A percentile compares a stretch with the other conserved stretches of the same genome.
Evolutionary conservation across 2,113 vertebrate species (phyloP).

Genomic region (Gallinago media): DNA sequence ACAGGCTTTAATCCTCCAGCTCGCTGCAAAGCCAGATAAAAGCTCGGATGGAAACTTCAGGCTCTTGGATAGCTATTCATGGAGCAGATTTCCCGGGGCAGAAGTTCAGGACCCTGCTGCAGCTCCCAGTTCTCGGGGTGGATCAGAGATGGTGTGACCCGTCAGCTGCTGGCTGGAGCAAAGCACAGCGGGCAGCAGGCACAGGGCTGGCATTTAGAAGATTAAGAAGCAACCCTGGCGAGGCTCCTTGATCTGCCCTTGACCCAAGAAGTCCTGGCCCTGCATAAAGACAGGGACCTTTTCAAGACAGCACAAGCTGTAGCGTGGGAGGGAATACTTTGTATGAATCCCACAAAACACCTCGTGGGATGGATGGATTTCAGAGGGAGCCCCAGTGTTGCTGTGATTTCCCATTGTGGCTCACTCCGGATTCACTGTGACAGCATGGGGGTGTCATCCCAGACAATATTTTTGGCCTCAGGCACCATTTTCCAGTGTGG

Average conservation of each 20-base stretch:
- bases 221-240: background rate
- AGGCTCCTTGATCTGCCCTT: slow-evolving; percentile 19
- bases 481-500: background rate
- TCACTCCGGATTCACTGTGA: background rate
- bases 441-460: background rate
- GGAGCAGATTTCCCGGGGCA: slow-evolving; percentile 50
- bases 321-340: background rate
- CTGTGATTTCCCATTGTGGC: background rate
- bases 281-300: background rate
- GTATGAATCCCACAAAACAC: background rate
- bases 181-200: background rate
- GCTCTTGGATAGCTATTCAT: slow-evolving; percentile 69
- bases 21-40: slow-evolving; percentile 67
- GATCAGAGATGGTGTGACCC: background rate
- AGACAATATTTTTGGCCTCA: background rate
- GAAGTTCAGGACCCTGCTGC: background rate
- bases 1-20: slow-evolving; percentile 36
- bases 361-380: background rate
- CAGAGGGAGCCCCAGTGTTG: background rate
- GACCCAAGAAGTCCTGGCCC: background rate
- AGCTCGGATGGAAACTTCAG: slow-evolving; percentile 60
- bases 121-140: background rate
- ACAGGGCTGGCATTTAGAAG: slow-evolving; percentile 18
- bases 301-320: background rate
- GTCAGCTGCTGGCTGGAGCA: slow-evolving; percentile 48